Conservation (phyloP, 1,140 invertebrate genomes). For the Drosophila orena region DNA sequence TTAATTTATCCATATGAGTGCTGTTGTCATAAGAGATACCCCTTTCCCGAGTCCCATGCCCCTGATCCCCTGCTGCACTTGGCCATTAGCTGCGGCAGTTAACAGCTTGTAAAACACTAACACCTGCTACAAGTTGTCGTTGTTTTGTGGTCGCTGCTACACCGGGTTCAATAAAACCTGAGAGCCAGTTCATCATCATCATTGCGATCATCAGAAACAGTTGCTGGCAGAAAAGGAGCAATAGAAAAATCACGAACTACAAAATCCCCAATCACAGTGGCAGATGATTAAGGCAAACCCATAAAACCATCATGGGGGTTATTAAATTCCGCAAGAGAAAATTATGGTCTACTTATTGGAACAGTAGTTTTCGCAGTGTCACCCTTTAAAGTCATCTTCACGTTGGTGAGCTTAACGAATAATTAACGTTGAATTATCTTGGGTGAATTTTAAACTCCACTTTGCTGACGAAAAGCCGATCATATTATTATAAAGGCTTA, state of each 20-base stretch:
- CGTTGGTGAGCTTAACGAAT: background rate
- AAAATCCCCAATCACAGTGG: conserved; percentile 34
- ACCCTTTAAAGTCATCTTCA: background rate
- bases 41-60: background rate
- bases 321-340: conserved; percentile 11
- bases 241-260: conserved; percentile 64
- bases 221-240: conserved; percentile 63
- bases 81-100: conserved; percentile 72
- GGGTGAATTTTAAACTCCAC: conserved; percentile 7
- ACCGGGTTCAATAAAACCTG: conserved; percentile 71
- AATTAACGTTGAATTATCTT: conserved; percentile 5
- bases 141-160: conserved; percentile 30
- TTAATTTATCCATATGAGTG: conserved; percentile 24
- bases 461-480: background rate
- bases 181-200: conserved; percentile 49
- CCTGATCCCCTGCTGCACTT: conserved; percentile 22
- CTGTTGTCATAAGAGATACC: conserved; percentile 36
- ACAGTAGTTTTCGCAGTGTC: conserved; percentile 2
- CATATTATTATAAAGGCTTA: conserved; percentile 19
- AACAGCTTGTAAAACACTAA: conserved; percentile 78
- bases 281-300: conserved; percentile 15
- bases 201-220: conserved; percentile 20
- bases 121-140: conserved; percentile 68
- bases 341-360: conserved; percentile 8
- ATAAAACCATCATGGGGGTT: background rate